Percentiles rank a stretch among this genome's conserved stretches.
These are phyloP conservation scores for Myotis brandtii DNA, from an alignment of 2,113 vertebrate species.

Conservation along the genomic window DNA sequence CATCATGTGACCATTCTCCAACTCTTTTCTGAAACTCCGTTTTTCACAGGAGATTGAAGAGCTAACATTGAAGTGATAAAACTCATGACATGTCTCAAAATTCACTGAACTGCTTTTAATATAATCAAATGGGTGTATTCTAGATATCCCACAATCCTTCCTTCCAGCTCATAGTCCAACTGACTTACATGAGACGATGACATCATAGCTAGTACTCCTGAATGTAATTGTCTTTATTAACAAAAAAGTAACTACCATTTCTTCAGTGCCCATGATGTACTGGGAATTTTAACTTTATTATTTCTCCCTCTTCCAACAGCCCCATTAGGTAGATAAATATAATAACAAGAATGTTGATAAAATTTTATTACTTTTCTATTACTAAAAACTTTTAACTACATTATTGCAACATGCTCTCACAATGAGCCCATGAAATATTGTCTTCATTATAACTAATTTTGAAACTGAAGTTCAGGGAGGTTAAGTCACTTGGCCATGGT, in stretches of 20 bases:
- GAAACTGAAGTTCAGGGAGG: background rate
- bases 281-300: conserved; percentile 1
- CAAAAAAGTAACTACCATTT: background rate
- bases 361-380: background rate
- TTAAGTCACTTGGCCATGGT: background rate
- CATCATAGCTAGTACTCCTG: background rate
- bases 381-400: background rate
- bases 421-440: background rate
- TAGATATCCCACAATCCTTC: background rate
- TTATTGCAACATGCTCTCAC: conserved; percentile 3
- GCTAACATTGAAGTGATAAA: background rate
- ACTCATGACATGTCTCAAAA: background rate
- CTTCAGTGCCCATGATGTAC: background rate
- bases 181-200: background rate
- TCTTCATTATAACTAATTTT: background rate
- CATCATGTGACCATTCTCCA: background rate
- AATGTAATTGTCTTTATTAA: background rate
- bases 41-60: conserved; percentile 1
- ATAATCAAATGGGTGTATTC: background rate
- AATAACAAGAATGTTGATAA: background rate
- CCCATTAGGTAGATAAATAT: background rate
- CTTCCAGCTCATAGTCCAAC: background rate
- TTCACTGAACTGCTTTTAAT: background rate
- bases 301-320: background rate
- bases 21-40: background rate